A percentile compares a stretch with the other conserved stretches of the same genome.
Conservation (phyloP, 2,888 invertebrate genomes). For the Arctia plantaginis region DNA sequence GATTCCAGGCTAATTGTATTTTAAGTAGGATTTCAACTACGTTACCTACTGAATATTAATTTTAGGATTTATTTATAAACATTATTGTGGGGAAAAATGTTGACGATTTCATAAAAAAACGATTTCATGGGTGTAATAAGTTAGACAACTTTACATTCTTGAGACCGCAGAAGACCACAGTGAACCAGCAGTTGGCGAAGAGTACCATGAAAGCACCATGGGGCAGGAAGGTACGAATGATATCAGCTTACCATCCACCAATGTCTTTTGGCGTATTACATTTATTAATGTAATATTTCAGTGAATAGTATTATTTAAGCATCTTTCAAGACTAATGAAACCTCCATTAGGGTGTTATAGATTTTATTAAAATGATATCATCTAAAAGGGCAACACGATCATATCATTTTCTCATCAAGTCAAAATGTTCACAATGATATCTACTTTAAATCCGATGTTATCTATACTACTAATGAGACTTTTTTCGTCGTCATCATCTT, state of each 20-base stretch:
- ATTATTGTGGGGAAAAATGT: neutral
- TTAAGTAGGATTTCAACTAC: conserved; percentile 8
- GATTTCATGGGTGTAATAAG: neutral
- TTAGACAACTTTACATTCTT: neutral
- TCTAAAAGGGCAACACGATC: neutral
- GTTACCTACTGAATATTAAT: neutral
- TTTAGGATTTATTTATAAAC: neutral
- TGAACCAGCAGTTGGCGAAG: neutral
- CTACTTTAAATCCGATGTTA: neutral
- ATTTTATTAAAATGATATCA: neutral
- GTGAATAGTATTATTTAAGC: neutral
- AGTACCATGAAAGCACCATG: neutral
- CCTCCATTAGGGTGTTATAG: neutral
- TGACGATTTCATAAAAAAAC: neutral
- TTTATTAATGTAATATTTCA: neutral
- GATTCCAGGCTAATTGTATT: conserved; percentile 8
- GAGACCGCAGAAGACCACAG: neutral
- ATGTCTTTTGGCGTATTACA: neutral
- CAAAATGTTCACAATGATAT: neutral
- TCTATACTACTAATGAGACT: neutral
- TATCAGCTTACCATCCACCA: neutral
- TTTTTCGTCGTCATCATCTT: no score
- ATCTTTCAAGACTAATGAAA: neutral
- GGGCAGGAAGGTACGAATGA: neutral
- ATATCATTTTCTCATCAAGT: conserved; percentile 7